phyloP scores from a whole-genome alignment of 23 tunicate genomes.

The Clavelina lepadiformis region DNA sequence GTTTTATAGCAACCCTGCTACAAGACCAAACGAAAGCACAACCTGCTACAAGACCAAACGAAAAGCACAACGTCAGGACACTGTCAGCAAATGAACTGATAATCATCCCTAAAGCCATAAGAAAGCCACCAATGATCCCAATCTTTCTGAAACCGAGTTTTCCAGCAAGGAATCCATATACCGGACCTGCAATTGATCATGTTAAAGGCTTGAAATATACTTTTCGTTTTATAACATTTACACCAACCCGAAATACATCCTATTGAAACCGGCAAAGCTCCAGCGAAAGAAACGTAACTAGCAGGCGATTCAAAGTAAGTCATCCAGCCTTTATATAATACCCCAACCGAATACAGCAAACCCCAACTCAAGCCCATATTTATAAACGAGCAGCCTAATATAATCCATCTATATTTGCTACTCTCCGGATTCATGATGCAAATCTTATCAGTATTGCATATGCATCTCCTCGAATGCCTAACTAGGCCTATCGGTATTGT shows the following conservation, averaged over 20 bases:
- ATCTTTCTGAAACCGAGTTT: background rate
- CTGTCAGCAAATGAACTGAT: constrained; percentile 5
- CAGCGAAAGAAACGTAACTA: constrained; percentile 16
- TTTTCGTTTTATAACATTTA: background rate
- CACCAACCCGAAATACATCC: constrained; percentile 28
- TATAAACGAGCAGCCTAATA: background rate
- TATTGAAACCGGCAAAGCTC: constrained; percentile 16
- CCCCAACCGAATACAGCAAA: constrained; percentile 36
- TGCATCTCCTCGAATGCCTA: no score
- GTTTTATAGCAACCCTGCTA: no score
- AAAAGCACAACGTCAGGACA: background rate
- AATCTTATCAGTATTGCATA: no score
- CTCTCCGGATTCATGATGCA: no score
- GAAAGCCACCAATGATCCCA: constrained; percentile 28
- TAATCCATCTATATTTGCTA: constrained; percentile 20
- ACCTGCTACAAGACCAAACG: constrained; percentile 37
- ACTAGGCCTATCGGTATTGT: no score
- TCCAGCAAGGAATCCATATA: constrained; percentile 16
- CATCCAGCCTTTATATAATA: constrained; percentile 32
- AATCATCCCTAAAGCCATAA: constrained; percentile 16
- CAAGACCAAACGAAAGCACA: no score
- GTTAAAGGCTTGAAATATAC: background rate
- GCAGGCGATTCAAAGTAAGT: constrained; percentile 13
- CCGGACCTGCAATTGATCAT: constrained; percentile 18
- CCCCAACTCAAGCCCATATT: constrained; percentile 24